These are phyloP conservation scores for Acropternis orthonyx DNA, from an alignment of 2,797 vertebrate species.

Conservation along the genomic window DNA sequence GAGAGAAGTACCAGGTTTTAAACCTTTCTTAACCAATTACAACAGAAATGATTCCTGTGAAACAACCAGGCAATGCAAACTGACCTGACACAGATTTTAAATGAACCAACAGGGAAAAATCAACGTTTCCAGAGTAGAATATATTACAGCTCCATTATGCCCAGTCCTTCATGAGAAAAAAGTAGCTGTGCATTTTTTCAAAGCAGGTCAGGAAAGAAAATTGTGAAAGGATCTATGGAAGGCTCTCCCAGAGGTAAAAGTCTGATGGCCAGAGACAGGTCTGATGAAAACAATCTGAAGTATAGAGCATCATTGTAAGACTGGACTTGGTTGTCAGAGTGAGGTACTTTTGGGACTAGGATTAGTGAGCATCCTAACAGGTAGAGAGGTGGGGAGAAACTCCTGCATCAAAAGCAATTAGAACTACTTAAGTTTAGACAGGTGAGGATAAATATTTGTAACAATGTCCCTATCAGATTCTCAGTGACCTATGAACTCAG, in stretches of 20 bases:
- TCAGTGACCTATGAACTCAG: neutral
- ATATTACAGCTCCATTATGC: neutral
- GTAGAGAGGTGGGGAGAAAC: neutral
- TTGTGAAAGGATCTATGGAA: neutral
- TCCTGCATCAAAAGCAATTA: neutral
- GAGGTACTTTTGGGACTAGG: neutral
- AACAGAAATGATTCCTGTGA: neutral
- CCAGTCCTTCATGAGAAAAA: neutral
- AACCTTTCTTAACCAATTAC: neutral
- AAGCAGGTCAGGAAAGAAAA: neutral
- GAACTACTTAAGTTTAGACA: neutral
- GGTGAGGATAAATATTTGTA: neutral
- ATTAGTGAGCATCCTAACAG: neutral
- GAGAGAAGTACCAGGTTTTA: neutral
- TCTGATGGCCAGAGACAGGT: neutral
- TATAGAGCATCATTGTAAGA: neutral
- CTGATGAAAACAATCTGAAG: neutral
- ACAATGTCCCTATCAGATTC: neutral
- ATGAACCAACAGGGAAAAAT: neutral
- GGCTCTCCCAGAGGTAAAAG: neutral
- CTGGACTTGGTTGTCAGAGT: neutral
- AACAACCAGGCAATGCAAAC: neutral
- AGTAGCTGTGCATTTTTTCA: neutral
- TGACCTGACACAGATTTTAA: neutral
- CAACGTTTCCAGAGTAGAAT: neutral